phyloP scores from a whole-genome alignment of 2,113 vertebrate species.

The Aspiorhynchus laticeps region DNA sequence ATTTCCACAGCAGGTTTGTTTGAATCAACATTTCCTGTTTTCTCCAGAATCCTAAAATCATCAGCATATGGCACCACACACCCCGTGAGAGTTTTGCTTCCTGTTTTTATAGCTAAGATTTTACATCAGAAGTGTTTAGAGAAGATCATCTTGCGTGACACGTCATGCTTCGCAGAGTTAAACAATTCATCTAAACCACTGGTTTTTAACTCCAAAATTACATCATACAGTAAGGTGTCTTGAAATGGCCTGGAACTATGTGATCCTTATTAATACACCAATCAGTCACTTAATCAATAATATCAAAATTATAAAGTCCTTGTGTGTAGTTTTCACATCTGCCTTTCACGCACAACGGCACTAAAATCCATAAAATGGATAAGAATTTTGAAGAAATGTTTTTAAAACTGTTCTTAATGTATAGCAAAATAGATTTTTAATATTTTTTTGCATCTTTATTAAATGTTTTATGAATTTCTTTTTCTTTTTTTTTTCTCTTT shows the following conservation, averaged over 20 bases:
- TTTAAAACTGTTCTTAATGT: not conserved
- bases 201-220: not conserved
- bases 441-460: fast-evolving
- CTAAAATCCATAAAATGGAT: not conserved
- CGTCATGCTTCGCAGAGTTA: not conserved
- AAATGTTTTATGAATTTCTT: not conserved
- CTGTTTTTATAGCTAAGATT: constrained; percentile 4
- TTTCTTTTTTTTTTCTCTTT: too few species aligned
- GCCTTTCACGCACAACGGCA: too few species aligned
- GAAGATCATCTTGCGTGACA: constrained; percentile 1
- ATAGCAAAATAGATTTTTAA: not conserved
- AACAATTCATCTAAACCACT: constrained; percentile 9
- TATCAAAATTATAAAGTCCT: not conserved
- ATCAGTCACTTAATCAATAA: not conserved
- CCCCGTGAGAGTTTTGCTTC: not conserved
- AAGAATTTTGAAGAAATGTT: not conserved
- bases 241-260: not conserved
- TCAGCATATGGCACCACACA: constrained; percentile 13
- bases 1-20: constrained; percentile 14
- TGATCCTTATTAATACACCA: not conserved
- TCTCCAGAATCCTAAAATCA: not conserved
- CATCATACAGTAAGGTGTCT: not conserved
- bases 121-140: not conserved
- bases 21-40: not conserved
- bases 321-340: not conserved